Percentiles rank a stretch among this genome's conserved stretches.
Evolutionary conservation across 2,888 invertebrate genomes (phyloP).

Genomic region (Drosophila quinaria): DNA sequence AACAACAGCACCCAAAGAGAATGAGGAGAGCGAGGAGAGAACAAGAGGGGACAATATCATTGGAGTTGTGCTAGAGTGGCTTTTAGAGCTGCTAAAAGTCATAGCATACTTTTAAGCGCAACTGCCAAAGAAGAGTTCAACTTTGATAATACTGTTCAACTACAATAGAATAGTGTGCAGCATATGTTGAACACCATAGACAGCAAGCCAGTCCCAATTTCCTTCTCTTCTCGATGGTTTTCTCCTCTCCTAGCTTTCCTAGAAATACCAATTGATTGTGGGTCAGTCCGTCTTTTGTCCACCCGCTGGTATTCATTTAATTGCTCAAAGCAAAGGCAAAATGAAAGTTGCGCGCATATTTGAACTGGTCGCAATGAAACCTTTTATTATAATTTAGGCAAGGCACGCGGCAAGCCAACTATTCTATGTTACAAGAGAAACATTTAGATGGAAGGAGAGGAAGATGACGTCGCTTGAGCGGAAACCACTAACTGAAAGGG

Average conservation of each 20-base stretch:
- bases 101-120: constrained; percentile 51
- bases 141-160: constrained; percentile 47
- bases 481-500: constrained; percentile 62
- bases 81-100: constrained; percentile 58
- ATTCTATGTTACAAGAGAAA: not conserved
- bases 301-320: constrained; percentile 57
- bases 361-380: constrained; percentile 67
- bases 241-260: not conserved
- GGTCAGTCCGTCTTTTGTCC: constrained; percentile 38
- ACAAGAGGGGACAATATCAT: constrained; percentile 45
- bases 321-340: constrained; percentile 65
- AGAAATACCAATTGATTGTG: constrained; percentile 43
- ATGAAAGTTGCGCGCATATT: constrained; percentile 57
- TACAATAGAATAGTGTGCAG: constrained; percentile 52
- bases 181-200: constrained; percentile 1
- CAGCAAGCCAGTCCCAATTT: not conserved
- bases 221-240: not conserved
- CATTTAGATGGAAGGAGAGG: not conserved
- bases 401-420: constrained; percentile 50
- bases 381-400: constrained; percentile 77
- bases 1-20: not conserved
- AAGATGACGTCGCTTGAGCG: constrained; percentile 53
- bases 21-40: not conserved
- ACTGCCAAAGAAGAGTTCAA: constrained; percentile 25
- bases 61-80: constrained; percentile 65